Conservation (phyloP, 2,113 vertebrate genomes). For the Melanostigma gelatinosum region DNA sequence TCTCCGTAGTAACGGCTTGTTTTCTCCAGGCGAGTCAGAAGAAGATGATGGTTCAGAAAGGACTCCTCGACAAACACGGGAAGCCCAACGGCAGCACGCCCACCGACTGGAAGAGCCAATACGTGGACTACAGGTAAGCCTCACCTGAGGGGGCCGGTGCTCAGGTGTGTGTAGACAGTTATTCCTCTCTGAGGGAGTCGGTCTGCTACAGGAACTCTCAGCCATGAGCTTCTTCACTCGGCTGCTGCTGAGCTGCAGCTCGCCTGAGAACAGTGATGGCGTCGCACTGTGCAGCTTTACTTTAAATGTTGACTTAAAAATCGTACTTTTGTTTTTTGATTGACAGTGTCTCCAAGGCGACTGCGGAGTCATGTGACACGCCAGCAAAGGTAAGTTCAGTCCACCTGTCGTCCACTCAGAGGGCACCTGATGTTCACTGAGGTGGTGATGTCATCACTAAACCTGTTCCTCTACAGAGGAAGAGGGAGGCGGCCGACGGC, state of each 20-base stretch:
- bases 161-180: slow-evolving; percentile 61
- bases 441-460: too few relatives aligned
- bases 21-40: slow-evolving; percentile 91
- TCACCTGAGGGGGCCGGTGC: not conserved
- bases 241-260: slow-evolving; percentile 27
- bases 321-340: not conserved
- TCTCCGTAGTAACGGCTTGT: not conserved
- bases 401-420: not conserved
- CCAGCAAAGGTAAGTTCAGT: slow-evolving; percentile 33
- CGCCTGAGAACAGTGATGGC: slow-evolving; percentile 43
- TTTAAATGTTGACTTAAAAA: not conserved
- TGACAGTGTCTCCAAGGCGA: slow-evolving; percentile 19
- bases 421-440: too few relatives aligned
- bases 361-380: not conserved
- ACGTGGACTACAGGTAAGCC: slow-evolving; percentile 85
- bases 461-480: slow-evolving; percentile 62
- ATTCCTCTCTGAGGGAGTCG: slow-evolving; percentile 72
- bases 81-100: slow-evolving; percentile 93
- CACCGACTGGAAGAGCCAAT: slow-evolving; percentile 84
- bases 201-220: slow-evolving; percentile 70
- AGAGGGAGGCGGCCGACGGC: slow-evolving; percentile 38
- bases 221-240: slow-evolving; percentile 12
- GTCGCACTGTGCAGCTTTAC: not conserved
- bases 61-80: slow-evolving; percentile 93
- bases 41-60: slow-evolving; percentile 95